A percentile compares a stretch with the other conserved stretches of the same genome.
Conservation (phyloP, 2,888 invertebrate genomes). For the Drosophila leonis region DNA sequence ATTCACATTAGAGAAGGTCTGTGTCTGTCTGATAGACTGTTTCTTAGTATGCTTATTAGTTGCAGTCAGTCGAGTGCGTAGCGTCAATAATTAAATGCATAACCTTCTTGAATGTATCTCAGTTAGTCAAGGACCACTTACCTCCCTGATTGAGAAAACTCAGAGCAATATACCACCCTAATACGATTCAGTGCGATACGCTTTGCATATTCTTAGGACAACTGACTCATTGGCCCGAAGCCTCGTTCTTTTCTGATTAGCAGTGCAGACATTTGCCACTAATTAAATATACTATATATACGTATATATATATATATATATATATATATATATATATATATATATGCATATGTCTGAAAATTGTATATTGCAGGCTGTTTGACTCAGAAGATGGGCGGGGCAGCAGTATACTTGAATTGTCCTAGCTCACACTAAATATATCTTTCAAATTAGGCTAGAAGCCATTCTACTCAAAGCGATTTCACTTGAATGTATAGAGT, state of each 20-base stretch:
- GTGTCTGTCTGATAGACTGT: constrained; percentile 21
- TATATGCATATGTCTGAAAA: too few species aligned
- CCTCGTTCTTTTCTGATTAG: constrained; percentile 57
- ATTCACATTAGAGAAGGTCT: constrained; percentile 13
- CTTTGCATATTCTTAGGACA: constrained; percentile 14
- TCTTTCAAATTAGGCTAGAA: constrained; percentile 47
- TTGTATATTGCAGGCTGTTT: too few species aligned
- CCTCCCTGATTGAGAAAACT: neutral
- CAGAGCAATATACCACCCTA: neutral
- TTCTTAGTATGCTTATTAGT: constrained; percentile 58
- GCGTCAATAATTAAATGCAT: constrained; percentile 37
- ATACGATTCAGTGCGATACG: constrained; percentile 9
- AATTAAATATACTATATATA: constrained; percentile 43
- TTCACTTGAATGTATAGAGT: constrained; percentile 8
- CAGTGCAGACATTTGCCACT: constrained; percentile 60
- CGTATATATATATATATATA: too few species aligned
- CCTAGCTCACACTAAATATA: constrained; percentile 24
- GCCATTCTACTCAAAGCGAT: constrained; percentile 27
- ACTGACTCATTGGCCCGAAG: constrained; percentile 16
- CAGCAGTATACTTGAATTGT: constrained; percentile 40
- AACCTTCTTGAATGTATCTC: constrained; percentile 11
- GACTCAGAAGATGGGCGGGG: constrained; percentile 1
- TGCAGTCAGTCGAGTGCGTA: constrained; percentile 38
- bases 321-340: too few species aligned
- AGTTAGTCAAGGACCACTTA: constrained; percentile 9